Conservation (phyloP, 2,888 invertebrate genomes). For the Zygogramma bicolorata region DNA sequence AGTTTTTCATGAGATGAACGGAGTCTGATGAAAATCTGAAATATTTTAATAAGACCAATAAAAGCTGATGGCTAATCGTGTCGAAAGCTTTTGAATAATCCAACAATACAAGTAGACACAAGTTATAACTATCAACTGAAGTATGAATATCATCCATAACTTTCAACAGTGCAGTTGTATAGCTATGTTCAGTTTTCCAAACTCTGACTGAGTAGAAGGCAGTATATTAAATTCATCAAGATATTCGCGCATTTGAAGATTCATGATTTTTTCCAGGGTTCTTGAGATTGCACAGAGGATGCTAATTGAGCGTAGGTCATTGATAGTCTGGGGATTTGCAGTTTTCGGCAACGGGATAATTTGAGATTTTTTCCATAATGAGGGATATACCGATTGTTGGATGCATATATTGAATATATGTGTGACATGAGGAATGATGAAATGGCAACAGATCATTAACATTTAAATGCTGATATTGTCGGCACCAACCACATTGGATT, state of each 20-base stretch:
- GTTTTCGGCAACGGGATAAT: not conserved
- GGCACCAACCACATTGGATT: not conserved
- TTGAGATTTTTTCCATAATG: not conserved
- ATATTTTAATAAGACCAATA: too few species aligned
- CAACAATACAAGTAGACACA: too few species aligned
- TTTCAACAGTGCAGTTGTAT: too few species aligned
- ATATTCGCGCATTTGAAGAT: not conserved
- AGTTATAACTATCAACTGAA: too few species aligned
- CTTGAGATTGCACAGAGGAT: not conserved
- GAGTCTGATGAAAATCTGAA: not conserved
- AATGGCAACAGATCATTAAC: not conserved
- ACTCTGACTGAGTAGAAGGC: not conserved
- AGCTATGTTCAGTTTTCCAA: too few species aligned
- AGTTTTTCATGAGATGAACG: not conserved
- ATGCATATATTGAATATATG: too few species aligned
- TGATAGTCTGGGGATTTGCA: not conserved
- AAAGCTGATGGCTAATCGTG: too few species aligned
- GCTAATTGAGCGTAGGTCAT: not conserved
- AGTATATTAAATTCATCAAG: not conserved
- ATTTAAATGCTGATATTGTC: not conserved
- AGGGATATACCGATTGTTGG: not conserved
- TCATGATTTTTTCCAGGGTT: not conserved
- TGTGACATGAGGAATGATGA: not conserved
- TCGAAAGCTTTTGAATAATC: too few species aligned
- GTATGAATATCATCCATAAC: too few species aligned